Base-by-base conservation (phyloP, 2,113 vertebrate genomes). In the Muntiacus muntjak region DNA sequence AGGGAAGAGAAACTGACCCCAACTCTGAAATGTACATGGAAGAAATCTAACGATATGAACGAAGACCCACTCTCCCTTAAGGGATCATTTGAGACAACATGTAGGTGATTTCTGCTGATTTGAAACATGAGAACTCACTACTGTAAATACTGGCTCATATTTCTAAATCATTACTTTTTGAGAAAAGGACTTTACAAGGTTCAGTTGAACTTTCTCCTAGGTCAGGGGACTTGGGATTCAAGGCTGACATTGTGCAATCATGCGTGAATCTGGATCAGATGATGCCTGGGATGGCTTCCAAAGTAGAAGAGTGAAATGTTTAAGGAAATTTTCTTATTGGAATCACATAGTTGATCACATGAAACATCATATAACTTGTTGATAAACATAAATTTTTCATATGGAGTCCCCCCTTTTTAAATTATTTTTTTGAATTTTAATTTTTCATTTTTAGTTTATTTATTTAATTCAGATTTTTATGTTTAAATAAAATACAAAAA, bases 381-480 rank as follows among this genome's bases (percentile, higher is more conserved):
- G 26, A 71, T 47, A 82, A 82, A 62, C 7, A 23, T 52, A 52
- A 2, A 5, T 62, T 94, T 81, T 84, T 36, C 71, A 91, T 19
- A 57, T 30, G 43, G 50, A 62, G n/a, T 54, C 10, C 5, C 2
- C 2, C 40, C 40, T 40, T 40, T 40, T 40, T 40, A 40, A 40
- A 40, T 40, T 40, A 4, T 40, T 40, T 40, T 40, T 40, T 40
- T 40, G 50, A 43, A 94, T 52, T 84, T 96, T 33, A 76, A 84
- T 55, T 92, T 95, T 94, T 4, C 21, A 87, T 58, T 71, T 85
- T n/a, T 64, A 62, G 30, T 47, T 0, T 47, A 79, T 79, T 87
- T 40, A 67, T 89, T 93, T 94, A 85, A 91, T 85, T 97, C 54
- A 64, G 3, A 90, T 88, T 76, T 96, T 93, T 40, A 71, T 47